A percentile compares a stretch with the other conserved stretches of the same genome.
These are phyloP conservation scores for Hetaerina americana DNA, from an alignment of 1,140 invertebrate genomes.

Conservation along the genomic window DNA sequence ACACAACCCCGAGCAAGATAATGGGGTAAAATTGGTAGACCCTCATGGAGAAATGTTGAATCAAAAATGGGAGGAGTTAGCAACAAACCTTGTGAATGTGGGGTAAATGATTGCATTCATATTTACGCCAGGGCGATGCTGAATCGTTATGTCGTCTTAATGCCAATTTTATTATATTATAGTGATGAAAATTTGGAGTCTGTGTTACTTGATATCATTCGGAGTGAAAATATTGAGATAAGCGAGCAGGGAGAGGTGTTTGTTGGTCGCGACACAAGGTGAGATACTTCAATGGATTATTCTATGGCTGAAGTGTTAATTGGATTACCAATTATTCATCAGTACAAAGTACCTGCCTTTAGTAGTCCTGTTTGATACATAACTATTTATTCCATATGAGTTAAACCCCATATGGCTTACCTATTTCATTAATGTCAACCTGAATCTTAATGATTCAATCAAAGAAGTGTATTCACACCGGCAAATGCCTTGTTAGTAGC, in stretches of 20 bases:
- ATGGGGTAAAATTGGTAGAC: constrained; percentile 95
- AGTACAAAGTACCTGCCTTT: too few relatives aligned
- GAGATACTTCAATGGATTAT: constrained; percentile 10
- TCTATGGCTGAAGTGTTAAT: too few relatives aligned
- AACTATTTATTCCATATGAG: too few relatives aligned
- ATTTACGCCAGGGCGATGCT: too few relatives aligned
- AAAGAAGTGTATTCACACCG: too few relatives aligned
- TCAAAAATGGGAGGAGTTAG: constrained; percentile 75
- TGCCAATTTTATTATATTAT: not conserved
- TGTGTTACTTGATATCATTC: constrained; percentile 37
- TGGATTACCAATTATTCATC: too few relatives aligned
- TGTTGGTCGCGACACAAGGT: constrained; percentile 65
- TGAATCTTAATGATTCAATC: too few relatives aligned
- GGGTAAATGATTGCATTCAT: too few relatives aligned
- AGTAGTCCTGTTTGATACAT: too few relatives aligned
- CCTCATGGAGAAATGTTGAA: constrained; percentile 94
- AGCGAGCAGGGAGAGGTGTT: constrained; percentile 45
- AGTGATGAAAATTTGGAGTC: constrained; percentile 32
- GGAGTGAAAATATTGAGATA: constrained; percentile 51
- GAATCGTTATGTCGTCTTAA: not conserved
- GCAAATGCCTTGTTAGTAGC: too few relatives aligned
- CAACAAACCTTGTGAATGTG: constrained; percentile 71
- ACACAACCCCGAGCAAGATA: constrained; percentile 92
- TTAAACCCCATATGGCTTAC: too few relatives aligned
- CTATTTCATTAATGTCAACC: too few relatives aligned